These are phyloP conservation scores for Hyperoplus lanceolatus DNA, from an alignment of 2,797 vertebrate species.

Conservation along the genomic window DNA sequence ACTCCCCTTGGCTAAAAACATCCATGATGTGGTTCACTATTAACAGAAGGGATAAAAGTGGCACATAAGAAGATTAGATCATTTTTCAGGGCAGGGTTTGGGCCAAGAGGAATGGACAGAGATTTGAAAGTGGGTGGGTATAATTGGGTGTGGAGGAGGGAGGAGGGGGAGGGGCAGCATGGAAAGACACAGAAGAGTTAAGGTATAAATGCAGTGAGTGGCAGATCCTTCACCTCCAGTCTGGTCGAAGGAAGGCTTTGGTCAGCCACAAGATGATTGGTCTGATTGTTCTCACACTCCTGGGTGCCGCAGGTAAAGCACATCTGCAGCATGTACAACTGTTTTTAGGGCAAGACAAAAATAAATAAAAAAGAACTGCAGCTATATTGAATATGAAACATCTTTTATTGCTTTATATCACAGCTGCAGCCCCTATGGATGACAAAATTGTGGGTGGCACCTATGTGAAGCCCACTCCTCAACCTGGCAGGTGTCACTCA, in stretches of 20 bases:
- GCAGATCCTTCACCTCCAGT: conserved; percentile 47
- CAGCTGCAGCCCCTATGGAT: conserved; percentile 77
- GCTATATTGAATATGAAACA: background rate
- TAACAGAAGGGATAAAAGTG: conserved; percentile 15
- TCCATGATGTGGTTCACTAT: conserved; percentile 27
- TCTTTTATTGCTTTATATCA: conserved; percentile 17
- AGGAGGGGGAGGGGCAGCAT: conserved; percentile 5
- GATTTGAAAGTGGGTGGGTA: conserved; percentile 10
- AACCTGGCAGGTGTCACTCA: conserved; percentile 84
- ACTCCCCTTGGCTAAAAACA: background rate
- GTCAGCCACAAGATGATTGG: conserved; percentile 74
- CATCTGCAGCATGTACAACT: background rate
- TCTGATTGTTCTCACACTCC: conserved; percentile 72
- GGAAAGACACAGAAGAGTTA: conserved; percentile 18
- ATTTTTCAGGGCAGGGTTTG: conserved; percentile 15
- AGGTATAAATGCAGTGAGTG: conserved; percentile 74
- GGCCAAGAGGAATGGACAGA: conserved; percentile 13
- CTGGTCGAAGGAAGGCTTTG: conserved; percentile 58
- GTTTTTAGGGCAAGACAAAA: background rate
- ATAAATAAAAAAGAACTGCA: background rate
- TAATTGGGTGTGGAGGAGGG: conserved; percentile 12
- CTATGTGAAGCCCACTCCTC: conserved; percentile 69
- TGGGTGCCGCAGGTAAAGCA: conserved; percentile 81
- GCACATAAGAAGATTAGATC: conserved; percentile 39
- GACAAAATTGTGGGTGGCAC: conserved; percentile 83